phyloP scores from a whole-genome alignment of 2,113 vertebrate genomes.

The Colossoma macropomum region DNA sequence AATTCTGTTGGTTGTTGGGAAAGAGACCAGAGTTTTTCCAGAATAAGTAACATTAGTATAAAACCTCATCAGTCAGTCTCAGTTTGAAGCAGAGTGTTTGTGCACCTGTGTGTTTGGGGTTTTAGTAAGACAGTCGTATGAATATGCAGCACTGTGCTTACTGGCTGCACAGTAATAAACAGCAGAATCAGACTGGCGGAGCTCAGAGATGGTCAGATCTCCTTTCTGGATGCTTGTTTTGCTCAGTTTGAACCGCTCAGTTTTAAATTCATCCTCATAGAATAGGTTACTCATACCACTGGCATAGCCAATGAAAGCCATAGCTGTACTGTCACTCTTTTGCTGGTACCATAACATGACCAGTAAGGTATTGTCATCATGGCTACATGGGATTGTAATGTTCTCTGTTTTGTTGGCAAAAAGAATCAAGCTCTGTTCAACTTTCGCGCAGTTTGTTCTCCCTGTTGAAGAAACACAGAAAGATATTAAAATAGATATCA shows the following conservation, averaged over 20 bases:
- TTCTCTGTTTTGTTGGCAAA: background rate
- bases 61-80: too few species aligned
- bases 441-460: constrained; percentile 47
- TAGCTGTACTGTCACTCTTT: constrained; percentile 18
- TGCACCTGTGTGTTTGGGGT: constrained; percentile 34
- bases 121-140: constrained; percentile 43
- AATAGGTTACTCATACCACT: background rate
- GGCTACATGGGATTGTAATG: constrained; percentile 44
- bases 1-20: too few species aligned
- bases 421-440: constrained; percentile 32
- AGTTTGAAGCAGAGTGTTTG: background rate
- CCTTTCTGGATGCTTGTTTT: constrained; percentile 29
- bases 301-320: constrained; percentile 38
- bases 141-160: constrained; percentile 66
- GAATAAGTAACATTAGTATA: too few species aligned
- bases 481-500: too few species aligned
- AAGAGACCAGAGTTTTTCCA: too few species aligned
- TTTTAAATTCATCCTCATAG: constrained; percentile 32
- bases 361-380: constrained; percentile 24
- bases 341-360: constrained; percentile 59
- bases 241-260: constrained; percentile 13
- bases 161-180: constrained; percentile 74
- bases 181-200: constrained; percentile 57
- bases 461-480: constrained; percentile 10
- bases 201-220: constrained; percentile 51